A percentile compares a stretch with the other conserved stretches of the same genome.
Conservation (phyloP, 2,888 invertebrate genomes). For the Argynnis bischoffii region DNA sequence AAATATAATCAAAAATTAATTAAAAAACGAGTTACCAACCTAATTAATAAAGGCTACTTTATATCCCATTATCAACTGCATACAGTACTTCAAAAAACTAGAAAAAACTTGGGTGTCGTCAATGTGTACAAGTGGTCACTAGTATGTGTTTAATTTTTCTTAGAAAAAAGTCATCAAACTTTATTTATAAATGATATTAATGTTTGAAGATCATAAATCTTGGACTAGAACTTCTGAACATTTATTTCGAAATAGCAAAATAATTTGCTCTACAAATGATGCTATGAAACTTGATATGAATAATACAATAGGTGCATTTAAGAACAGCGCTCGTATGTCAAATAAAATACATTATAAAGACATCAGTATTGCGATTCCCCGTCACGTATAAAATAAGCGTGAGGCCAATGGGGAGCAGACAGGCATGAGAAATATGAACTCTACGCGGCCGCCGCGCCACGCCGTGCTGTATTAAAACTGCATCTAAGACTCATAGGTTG, state of each 20-base stretch:
- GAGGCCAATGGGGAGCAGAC: slow-evolving; percentile 64
- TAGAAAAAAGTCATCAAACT: too few species aligned
- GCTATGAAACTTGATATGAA: slow-evolving; percentile 24
- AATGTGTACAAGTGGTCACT: too few species aligned
- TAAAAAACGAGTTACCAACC: too few species aligned
- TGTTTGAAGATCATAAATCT: neutral
- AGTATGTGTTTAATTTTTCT: too few species aligned
- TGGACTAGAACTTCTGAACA: neutral
- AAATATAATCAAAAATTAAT: too few species aligned
- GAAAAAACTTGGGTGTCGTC: too few species aligned
- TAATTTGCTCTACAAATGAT: slow-evolving; percentile 22
- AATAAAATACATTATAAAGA: slow-evolving; percentile 60
- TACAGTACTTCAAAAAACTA: too few species aligned
- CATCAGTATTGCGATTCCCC: slow-evolving; percentile 57
- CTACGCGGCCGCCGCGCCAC: slow-evolving; percentile 47
- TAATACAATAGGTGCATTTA: slow-evolving; percentile 33
- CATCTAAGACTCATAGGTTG: slow-evolving; percentile 53
- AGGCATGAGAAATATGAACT: slow-evolving; percentile 67
- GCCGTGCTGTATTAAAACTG: slow-evolving; percentile 62
- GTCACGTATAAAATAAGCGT: slow-evolving; percentile 76
- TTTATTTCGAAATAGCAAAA: slow-evolving; percentile 15
- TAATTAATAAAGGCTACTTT: too few species aligned
- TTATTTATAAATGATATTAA: too few species aligned
- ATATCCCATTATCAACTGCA: too few species aligned
- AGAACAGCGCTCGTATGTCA: slow-evolving; percentile 35